A percentile compares a stretch with the other conserved stretches of the same genome.
Conservation (phyloP, 2,797 vertebrate species). For the Hozukius guyotensis region DNA sequence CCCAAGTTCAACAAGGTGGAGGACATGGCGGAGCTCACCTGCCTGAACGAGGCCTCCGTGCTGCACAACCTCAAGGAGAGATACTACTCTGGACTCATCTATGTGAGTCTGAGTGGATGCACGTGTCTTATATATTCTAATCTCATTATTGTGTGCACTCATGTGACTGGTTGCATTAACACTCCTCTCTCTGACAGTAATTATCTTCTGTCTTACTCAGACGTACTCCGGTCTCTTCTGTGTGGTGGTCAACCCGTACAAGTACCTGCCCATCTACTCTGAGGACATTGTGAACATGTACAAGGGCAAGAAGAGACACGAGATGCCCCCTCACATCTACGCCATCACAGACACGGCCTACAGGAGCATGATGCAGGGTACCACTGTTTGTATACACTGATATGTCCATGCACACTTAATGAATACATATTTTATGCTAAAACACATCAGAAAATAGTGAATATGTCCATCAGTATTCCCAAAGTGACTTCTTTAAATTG, state of each 20-base stretch:
- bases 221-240: constrained; percentile 98
- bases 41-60: constrained; percentile 97
- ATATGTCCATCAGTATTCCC: background rate
- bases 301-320: constrained; percentile 98
- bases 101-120: constrained; percentile 84
- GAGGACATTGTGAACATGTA: constrained; percentile 99
- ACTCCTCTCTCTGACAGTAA: background rate
- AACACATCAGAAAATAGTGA: background rate
- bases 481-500: background rate
- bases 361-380: constrained; percentile 99
- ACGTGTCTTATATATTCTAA: background rate
- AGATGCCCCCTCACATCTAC: constrained; percentile 99
- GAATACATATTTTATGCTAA: background rate
- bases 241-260: constrained; percentile 98
- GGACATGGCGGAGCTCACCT: constrained; percentile 98
- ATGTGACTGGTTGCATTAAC: background rate
- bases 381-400: background rate
- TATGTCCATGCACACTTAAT: background rate
- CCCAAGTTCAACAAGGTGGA: constrained; percentile 98
- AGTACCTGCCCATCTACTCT: constrained; percentile 95
- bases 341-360: constrained; percentile 98
- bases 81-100: constrained; percentile 98
- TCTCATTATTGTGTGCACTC: background rate
- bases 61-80: constrained; percentile 98
- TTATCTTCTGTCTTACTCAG: constrained; percentile 64